Conservation (phyloP, 2,888 invertebrate genomes). For the Phania funesta region DNA sequence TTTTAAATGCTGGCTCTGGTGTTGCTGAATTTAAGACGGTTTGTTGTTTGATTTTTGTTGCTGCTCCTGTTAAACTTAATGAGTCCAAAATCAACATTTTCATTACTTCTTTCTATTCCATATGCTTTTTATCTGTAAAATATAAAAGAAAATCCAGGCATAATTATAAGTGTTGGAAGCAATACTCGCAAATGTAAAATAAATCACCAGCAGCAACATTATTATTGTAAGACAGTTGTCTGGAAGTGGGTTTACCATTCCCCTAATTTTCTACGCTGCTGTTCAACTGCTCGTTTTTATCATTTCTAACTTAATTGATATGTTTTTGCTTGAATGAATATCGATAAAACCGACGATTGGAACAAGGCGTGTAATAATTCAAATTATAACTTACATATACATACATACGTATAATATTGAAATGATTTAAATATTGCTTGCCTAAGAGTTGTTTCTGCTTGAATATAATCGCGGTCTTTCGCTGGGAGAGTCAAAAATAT, state of each 20-base stretch:
- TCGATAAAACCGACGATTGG: neutral
- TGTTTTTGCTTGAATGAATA: slow-evolving; percentile 25
- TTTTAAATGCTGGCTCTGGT: neutral
- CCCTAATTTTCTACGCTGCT: slow-evolving; percentile 25
- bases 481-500: no score
- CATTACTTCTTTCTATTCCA: slow-evolving; percentile 6
- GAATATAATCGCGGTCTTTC: no score
- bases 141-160: neutral
- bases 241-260: slow-evolving; percentile 12
- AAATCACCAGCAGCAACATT: neutral
- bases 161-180: neutral
- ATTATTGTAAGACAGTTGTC: slow-evolving; percentile 21
- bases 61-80: slow-evolving; percentile 63
- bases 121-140: slow-evolving; percentile 23
- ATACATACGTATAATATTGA: no score
- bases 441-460: no score
- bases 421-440: no score
- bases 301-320: neutral
- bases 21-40: slow-evolving; percentile 10
- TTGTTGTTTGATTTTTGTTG: slow-evolving; percentile 7
- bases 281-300: neutral
- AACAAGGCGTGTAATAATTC: neutral
- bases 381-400: neutral
- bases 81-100: slow-evolving; percentile 68
- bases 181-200: neutral